Conservation (phyloP, 2,113 vertebrate species). For the Oncorhynchus kisutch region DNA sequence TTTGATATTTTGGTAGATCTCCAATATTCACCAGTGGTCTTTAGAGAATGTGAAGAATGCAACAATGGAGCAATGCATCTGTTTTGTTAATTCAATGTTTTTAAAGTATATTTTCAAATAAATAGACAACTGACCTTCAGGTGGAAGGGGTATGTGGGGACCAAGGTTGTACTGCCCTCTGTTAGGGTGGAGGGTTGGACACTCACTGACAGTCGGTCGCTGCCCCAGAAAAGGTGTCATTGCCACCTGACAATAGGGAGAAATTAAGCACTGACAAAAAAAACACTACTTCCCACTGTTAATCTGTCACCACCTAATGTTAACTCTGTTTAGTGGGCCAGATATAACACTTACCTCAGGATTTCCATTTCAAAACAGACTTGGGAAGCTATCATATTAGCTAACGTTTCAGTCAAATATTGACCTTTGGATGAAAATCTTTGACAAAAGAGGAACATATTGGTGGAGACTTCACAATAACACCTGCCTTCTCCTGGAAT, state of each 20-base stretch:
- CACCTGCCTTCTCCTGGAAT: slow-evolving; percentile 72
- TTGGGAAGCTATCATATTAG: not conserved
- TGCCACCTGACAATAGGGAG: slow-evolving; percentile 39
- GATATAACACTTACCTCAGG: not conserved
- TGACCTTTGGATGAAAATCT: not conserved
- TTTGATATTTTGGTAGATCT: too few relatives aligned
- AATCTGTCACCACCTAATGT: not conserved
- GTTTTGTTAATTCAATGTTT: not conserved
- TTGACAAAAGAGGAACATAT: not conserved
- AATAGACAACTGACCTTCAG: slow-evolving; percentile 67
- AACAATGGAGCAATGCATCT: too few relatives aligned
- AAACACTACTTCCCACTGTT: not conserved
- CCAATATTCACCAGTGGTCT: too few relatives aligned
- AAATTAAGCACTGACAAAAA: not conserved
- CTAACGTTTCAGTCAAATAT: not conserved
- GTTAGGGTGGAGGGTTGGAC: slow-evolving; percentile 37
- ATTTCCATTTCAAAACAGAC: not conserved
- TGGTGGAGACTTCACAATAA: slow-evolving; percentile 59
- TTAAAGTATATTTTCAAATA: not conserved
- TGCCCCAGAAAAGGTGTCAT: slow-evolving; percentile 41
- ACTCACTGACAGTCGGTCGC: slow-evolving; percentile 15
- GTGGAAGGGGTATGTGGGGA: slow-evolving; percentile 77
- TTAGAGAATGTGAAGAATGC: too few relatives aligned
- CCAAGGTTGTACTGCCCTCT: slow-evolving; percentile 41
- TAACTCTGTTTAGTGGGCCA: not conserved